A percentile compares a stretch with the other conserved stretches of the same genome.
These are phyloP conservation scores for Trachelus iudaicus DNA, from an alignment of 2,888 invertebrate genomes.

Conservation along the genomic window DNA sequence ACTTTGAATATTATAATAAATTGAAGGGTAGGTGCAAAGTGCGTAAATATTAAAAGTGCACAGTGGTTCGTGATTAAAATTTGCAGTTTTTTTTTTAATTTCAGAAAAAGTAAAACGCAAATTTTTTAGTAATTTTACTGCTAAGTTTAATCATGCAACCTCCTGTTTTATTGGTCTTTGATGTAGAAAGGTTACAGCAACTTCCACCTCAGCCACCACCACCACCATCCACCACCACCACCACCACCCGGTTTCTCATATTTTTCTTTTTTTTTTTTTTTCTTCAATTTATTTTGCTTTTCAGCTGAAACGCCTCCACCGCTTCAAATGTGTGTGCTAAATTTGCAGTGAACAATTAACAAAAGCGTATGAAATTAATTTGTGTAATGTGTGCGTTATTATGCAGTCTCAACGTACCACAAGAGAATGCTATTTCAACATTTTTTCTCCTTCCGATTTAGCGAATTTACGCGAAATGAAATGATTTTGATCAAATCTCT, in stretches of 20 bases:
- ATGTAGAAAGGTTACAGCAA: constrained; percentile 24
- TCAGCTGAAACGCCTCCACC: not conserved
- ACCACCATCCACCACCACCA: constrained; percentile 17
- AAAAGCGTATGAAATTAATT: not conserved
- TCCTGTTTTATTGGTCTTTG: not conserved
- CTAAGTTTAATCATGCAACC: not conserved
- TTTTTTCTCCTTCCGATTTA: not conserved
- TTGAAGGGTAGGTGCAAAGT: not conserved
- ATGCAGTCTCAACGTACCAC: not conserved
- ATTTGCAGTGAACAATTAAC: not conserved
- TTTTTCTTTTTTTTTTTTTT: not conserved
- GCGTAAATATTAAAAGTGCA: not conserved
- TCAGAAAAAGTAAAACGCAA: not conserved
- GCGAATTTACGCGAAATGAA: not conserved
- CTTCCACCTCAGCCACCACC: constrained; percentile 52
- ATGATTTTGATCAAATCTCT: not conserved
- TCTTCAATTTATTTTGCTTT: not conserved
- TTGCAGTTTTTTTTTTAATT: not conserved
- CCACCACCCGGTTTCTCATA: not conserved
- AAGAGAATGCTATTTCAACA: not conserved
- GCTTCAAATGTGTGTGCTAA: not conserved
- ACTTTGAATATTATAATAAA: not conserved
- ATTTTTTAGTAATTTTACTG: not conserved
- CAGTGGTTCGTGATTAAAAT: not conserved
- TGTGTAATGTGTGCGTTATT: not conserved